Evolutionary conservation across 2,797 vertebrate species (phyloP).

Genomic region (Pagetopsis macropterus): DNA sequence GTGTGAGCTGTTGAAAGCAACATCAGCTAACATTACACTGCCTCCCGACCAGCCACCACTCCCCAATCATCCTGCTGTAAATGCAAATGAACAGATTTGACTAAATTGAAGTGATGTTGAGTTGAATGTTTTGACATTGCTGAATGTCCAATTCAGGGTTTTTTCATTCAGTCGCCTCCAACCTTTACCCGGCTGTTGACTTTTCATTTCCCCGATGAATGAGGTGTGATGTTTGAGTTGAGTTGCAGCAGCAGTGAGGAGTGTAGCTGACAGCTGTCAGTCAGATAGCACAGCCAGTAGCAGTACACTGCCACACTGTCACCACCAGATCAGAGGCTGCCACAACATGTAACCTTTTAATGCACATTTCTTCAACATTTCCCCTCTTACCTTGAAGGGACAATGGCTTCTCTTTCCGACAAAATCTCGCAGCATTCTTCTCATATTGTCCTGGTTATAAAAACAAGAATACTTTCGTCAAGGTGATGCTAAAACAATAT

Average conservation of each 20-base stretch:
- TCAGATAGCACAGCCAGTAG: slow-evolving; percentile 81
- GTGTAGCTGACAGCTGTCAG: slow-evolving; percentile 79
- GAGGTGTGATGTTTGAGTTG: slow-evolving; percentile 6
- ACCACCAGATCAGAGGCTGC: slow-evolving; percentile 29
- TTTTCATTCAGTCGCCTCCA: background rate
- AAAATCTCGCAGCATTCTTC: slow-evolving; percentile 52
- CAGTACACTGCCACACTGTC: slow-evolving; percentile 80
- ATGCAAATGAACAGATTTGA: slow-evolving; percentile 43
- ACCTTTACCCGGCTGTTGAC: fast-evolving
- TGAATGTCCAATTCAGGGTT: background rate
- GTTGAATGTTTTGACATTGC: background rate
- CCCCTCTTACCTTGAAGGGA: slow-evolving; percentile 58
- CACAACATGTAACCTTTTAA: background rate
- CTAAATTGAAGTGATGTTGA: background rate
- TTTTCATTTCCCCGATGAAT: background rate
- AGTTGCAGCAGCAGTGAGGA: slow-evolving; percentile 71
- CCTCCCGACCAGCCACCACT: slow-evolving; percentile 79
- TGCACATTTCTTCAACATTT: slow-evolving; percentile 9
- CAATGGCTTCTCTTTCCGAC: slow-evolving; percentile 51
- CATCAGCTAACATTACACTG: slow-evolving; percentile 94
- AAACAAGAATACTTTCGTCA: background rate
- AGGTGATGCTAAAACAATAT: background rate
- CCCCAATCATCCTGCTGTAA: background rate
- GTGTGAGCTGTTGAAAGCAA: slow-evolving; percentile 67
- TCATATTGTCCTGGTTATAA: slow-evolving; percentile 37